Base-by-base conservation (phyloP, 2,113 vertebrate species). In the Bagarius yarrelli region DNA sequence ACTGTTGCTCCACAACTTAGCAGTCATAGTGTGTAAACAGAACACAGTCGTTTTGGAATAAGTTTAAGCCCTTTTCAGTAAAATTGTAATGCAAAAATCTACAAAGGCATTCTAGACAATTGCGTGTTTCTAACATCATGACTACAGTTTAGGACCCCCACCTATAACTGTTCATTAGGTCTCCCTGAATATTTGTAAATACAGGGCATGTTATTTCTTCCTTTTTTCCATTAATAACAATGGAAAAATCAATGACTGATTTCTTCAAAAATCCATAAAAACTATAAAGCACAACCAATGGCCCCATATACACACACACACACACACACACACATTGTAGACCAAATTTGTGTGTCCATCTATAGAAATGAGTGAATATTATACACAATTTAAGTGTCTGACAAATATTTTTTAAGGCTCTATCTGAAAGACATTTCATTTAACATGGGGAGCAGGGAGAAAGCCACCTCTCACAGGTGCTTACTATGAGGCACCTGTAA, bases 231-330 rank as follows among this genome's bases (percentile, higher is more conserved):
- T 23, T 59, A 76, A 8, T 50, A 40, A 56, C 52, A 53, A 79
- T 27, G 27, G 34, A 57, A 79, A 40, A 34, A 59, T 36, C n/a
- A 19, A 19, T 23, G 25, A 36, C 25, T 81, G 34, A 71, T 36
- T 40, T 79, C 61, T 61, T 83, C 30, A 27, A 34, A n/a, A 52
- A 79, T 32, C 34, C 57, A 47, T 32, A 19, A 73, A 36, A 32
- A 19, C 60, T 25, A 59, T 67, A 18, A 30, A 59, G n/a, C 16
- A 44, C 25, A 75, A 8, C 40, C 60, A 67, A 14, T 25, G 30
- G 56, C 36, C 72, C 21, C 36, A 3, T 8, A 40, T 8, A 40
- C 36, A 40, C 40, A 75, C 52, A 40, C 27, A 32, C 47, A 74
- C 5, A 52, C 55, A 75, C 50, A 34, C 67, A 59, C 30, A 79